Evolutionary conservation across 1,140 invertebrate species (phyloP), one percentile per base, ranked within the genome.

Genomic region (Bombus terrestris): DNA sequence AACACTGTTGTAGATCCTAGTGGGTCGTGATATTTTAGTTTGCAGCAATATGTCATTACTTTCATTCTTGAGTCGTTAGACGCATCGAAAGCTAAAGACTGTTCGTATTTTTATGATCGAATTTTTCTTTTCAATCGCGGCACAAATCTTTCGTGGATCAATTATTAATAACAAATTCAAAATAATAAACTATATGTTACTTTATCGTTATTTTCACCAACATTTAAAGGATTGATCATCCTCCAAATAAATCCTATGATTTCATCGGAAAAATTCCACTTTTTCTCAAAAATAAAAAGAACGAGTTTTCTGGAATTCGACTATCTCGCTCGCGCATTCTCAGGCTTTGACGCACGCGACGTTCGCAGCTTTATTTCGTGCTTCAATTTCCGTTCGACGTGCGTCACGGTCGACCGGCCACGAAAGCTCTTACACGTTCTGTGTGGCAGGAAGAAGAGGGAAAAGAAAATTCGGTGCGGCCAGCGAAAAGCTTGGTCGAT

Each of bases 401-500:
- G 69, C 28, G 68, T 39, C 77, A 62, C 57, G 69, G 57, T 73
- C 77, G 69, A 69, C 12, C 43, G n/a, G 28, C 35, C 82, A 68
- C 75, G 82, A 69, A 77, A 82, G 41, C 71, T 72, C 80, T 73
- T n/a, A 25, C 69, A 72, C 72, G 57, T 22, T 9, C 37, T 5
- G 53, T 53, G 10, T 13, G 13, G 73, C 28, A 13, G 22, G 28
- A 79, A 73, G 82, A 86, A 90, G 53, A 81, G 68, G 43, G 72
- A 69, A 81, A 90, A 85, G 91, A 90, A 90, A 89, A 88, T 69
- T 74, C 59, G 47, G 68, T 64, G 18, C 28, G 77, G 41, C 47
- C 64, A 37, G 35, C 72, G 85, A 81, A 85, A 86, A 87, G 62
- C 78, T 87, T 85, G 87, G 83, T n/a, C 32, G 89, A 90, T 77